Evolutionary conservation across 1,140 invertebrate genomes (phyloP).

Genomic region (Aricia agestis): DNA sequence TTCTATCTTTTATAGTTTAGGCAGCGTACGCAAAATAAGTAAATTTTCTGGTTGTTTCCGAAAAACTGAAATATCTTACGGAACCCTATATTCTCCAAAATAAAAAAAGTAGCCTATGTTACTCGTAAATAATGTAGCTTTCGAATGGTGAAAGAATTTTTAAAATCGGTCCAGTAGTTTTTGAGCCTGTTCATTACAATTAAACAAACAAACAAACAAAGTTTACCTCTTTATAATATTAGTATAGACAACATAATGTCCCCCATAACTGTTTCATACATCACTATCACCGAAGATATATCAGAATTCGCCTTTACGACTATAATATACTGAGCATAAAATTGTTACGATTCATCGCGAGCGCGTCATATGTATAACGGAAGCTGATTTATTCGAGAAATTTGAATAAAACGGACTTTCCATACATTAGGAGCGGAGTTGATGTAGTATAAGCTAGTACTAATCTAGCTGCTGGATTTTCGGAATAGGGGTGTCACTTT

Average conservation of each 20-base stretch:
- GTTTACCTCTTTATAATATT: no score
- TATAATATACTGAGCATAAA: constrained; percentile 33
- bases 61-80: no score
- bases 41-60: no score
- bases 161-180: no score
- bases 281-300: constrained; percentile 26
- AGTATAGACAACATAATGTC: constrained; percentile 14
- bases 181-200: no score
- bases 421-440: constrained; percentile 13
- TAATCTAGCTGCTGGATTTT: constrained; percentile 13
- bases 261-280: constrained; percentile 23
- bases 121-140: no score
- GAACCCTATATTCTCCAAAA: no score
- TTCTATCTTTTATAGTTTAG: no score
- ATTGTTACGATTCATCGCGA: constrained; percentile 30
- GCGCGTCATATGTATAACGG: constrained; percentile 10
- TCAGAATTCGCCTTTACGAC: constrained; percentile 28
- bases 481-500: not conserved
- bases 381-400: constrained; percentile 21
- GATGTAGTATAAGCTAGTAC: constrained; percentile 7
- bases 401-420: constrained; percentile 16
- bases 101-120: no score
- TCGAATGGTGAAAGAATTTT: no score
- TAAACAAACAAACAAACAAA: no score
- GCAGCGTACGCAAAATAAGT: no score